Conservation (phyloP, 92 coral and sea anemone species). For the Pocillopora meandrina region DNA sequence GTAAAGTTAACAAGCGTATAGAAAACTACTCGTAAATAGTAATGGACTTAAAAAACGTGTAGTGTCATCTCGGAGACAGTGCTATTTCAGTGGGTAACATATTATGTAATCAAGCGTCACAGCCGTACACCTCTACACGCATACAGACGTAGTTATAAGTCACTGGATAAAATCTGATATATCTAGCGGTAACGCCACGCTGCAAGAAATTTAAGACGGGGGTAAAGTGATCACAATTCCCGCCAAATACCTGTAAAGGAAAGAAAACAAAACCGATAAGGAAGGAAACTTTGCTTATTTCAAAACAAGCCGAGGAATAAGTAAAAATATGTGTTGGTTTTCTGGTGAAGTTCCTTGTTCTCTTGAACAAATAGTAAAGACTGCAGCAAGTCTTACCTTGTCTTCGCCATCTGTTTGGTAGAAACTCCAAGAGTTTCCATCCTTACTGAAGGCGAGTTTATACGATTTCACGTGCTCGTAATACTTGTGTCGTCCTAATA, state of each 20-base stretch:
- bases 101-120: constrained; percentile 21
- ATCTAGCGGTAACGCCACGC: constrained; percentile 63
- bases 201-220: constrained; percentile 70
- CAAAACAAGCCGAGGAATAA: too few species aligned
- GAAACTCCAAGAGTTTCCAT: constrained; percentile 55
- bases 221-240: constrained; percentile 82
- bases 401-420: constrained; percentile 33
- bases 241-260: constrained; percentile 53
- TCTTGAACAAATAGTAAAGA: background rate
- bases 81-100: background rate
- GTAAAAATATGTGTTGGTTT: too few species aligned
- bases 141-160: constrained; percentile 63
- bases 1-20: too few species aligned
- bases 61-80: too few species aligned
- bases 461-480: constrained; percentile 79
- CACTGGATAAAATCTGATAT: constrained; percentile 62
- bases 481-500: constrained; percentile 68
- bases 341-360: too few species aligned
- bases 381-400: constrained; percentile 11
- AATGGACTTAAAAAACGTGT: background rate
- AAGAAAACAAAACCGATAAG: too few species aligned
- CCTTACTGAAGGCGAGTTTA: constrained; percentile 61
- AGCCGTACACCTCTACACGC: constrained; percentile 79
- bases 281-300: too few species aligned
- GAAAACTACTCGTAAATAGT: too few species aligned